Evolutionary conservation across 2,888 invertebrate genomes (phyloP).

Genomic region (Argynnis bischoffii): DNA sequence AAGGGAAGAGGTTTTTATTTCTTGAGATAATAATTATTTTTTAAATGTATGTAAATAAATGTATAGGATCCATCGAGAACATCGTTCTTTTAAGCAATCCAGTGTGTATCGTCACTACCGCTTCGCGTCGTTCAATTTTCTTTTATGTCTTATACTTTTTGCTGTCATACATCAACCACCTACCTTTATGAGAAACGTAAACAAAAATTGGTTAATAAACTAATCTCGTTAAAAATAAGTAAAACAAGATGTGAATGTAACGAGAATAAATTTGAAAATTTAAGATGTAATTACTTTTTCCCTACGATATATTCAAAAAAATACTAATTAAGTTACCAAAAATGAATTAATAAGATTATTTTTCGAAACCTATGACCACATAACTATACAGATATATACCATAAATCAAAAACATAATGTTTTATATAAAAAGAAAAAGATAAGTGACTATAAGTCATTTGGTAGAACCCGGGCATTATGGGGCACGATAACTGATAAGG

Average conservation of each 20-base stretch:
- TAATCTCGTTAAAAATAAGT: neutral
- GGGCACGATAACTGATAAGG: constrained; percentile 10
- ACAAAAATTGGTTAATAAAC: neutral
- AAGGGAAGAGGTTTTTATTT: too few relatives aligned
- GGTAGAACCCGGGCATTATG: constrained; percentile 9
- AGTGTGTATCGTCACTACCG: neutral
- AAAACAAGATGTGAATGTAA: too few relatives aligned
- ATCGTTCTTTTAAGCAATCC: neutral
- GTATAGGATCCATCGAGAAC: neutral
- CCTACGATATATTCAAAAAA: too few relatives aligned
- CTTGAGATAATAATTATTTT: neutral
- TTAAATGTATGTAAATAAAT: neutral
- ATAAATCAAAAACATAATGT: neutral
- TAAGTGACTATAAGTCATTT: neutral
- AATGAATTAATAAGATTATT: too few relatives aligned
- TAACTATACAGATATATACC: neutral
- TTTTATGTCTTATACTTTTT: constrained; percentile 12
- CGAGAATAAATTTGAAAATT: too few relatives aligned
- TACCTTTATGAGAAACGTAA: constrained; percentile 12
- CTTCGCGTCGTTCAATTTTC: constrained; percentile 14
- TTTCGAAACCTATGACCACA: neutral
- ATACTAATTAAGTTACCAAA: too few relatives aligned
- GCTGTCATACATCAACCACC: constrained; percentile 10
- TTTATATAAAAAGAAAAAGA: neutral
- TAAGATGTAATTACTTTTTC: too few relatives aligned